Evolutionary conservation across 2,888 invertebrate genomes (phyloP).

Genomic region (Mycalesis mineus): DNA sequence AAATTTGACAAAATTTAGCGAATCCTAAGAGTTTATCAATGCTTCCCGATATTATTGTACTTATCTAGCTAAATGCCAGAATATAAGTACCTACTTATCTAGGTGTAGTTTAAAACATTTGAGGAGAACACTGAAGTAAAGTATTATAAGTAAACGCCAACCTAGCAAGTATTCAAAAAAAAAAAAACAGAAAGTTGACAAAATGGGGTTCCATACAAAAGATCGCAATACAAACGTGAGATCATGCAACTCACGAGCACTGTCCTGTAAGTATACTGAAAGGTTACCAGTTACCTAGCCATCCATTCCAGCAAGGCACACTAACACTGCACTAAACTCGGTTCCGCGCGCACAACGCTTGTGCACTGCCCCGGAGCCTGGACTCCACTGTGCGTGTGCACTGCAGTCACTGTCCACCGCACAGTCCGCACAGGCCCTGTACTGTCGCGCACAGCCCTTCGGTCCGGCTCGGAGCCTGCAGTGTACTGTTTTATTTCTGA

Average conservation of each 20-base stretch:
- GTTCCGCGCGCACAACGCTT: constrained; percentile 9
- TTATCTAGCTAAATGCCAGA: too few relatives aligned
- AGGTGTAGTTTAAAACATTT: too few relatives aligned
- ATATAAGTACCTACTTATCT: too few relatives aligned
- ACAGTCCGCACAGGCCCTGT: constrained; percentile 66
- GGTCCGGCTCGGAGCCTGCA: constrained; percentile 17
- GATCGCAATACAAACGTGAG: background rate
- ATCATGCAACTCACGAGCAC: constrained; percentile 6
- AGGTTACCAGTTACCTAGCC: constrained; percentile 36
- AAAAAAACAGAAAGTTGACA: too few relatives aligned
- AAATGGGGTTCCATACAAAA: too few relatives aligned
- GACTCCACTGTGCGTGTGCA: constrained; percentile 51
- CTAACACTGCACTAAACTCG: constrained; percentile 48
- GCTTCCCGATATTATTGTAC: too few relatives aligned
- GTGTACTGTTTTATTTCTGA: constrained; percentile 16
- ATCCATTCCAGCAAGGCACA: constrained; percentile 41
- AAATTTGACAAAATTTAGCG: too few relatives aligned
- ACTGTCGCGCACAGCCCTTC: constrained; percentile 60
- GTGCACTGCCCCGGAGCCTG: constrained; percentile 35
- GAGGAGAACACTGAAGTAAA: too few relatives aligned
- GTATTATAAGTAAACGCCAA: too few relatives aligned
- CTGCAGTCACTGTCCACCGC: constrained; percentile 71
- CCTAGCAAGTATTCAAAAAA: too few relatives aligned
- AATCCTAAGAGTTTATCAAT: too few relatives aligned
- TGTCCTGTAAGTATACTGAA: background rate